phyloP scores from a whole-genome alignment of 2,113 vertebrate genomes.

The Cygnus buccinator region DNA sequence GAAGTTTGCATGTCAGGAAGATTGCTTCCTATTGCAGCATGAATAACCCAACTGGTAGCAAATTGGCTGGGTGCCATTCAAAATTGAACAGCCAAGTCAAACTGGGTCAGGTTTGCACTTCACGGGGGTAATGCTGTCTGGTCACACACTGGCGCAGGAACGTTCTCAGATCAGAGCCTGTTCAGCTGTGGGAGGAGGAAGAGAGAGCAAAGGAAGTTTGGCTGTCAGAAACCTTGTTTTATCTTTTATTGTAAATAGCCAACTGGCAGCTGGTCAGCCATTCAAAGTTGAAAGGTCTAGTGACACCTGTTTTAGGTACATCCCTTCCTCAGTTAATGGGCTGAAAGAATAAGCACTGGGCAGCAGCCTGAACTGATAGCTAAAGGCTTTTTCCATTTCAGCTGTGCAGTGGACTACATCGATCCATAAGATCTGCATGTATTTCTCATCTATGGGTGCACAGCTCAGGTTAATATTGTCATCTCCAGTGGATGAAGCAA shows the following conservation, averaged over 20 bases:
- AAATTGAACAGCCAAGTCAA: slow-evolving; percentile 59
- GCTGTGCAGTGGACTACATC: rapidly evolving
- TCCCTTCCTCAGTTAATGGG: slow-evolving; percentile 42
- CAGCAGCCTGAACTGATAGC: background rate
- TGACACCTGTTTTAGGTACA: slow-evolving; percentile 70
- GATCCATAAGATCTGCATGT: background rate
- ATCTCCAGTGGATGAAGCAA: rapidly evolving
- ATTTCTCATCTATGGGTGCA: background rate
- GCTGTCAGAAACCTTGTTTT: slow-evolving; percentile 58
- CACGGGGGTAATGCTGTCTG: slow-evolving; percentile 40
- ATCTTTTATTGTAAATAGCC: slow-evolving; percentile 58
- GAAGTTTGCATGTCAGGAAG: slow-evolving; percentile 71
- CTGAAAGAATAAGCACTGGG: background rate
- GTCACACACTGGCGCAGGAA: slow-evolving; percentile 1
- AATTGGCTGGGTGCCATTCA: slow-evolving; percentile 70
- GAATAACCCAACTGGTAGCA: slow-evolving; percentile 75
- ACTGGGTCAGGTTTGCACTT: slow-evolving; percentile 56
- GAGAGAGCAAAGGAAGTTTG: slow-evolving; percentile 51
- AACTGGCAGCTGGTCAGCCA: slow-evolving; percentile 54
- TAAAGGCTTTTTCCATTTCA: background rate
- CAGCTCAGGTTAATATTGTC: background rate
- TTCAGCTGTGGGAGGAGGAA: slow-evolving; percentile 35
- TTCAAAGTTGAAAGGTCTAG: slow-evolving; percentile 70
- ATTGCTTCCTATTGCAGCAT: slow-evolving; percentile 78
- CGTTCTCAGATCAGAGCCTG: slow-evolving; percentile 50